Evolutionary conservation across 2,888 invertebrate species (phyloP), one percentile per base, ranked within the genome.

Genomic region (Hoplodrina ambigua): DNA sequence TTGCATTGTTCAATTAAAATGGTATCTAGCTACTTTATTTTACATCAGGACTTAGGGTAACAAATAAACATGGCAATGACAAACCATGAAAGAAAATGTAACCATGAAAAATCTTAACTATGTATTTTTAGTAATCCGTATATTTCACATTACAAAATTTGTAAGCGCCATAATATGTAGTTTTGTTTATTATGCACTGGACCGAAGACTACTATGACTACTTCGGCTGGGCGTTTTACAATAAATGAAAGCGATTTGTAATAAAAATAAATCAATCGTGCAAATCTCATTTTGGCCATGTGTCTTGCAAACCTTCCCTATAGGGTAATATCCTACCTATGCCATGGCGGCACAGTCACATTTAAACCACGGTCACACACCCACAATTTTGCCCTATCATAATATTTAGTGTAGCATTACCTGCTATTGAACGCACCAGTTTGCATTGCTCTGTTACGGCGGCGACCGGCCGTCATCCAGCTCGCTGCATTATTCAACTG

Each of bases 401-500:
- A 56, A 60, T 67, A 82, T 78, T 76, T 72, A 82, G 83, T 83
- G 80, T 70, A 85, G 69, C 49, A 66, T 80, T 69, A 74, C 70
- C 5, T 46, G 46, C 46, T 65, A 80, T 80, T 70, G 81, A 74
- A 74, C 66, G 57, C 63, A 69, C 46, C 69, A 49, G 69, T 33
- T 50, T 70, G n/a, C 56, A 67, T 59, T 54, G 33, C 53, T 8
- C 49, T 56, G 72, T 66, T 64, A 49, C 62, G 33, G 52, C 25
- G 55, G 60, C 70, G 0, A 25, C 25, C 33, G 33, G 25, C 25
- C 25, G 25, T 25, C 76, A 76, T 76, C 70, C 74, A 68, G 60
- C 46, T 54, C 46, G 37, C 55, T 84, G 74, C 78, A 84, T 83
- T 77, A 84, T 84, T 84, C 73, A 73, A 69, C 67, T 78, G 72